These are phyloP conservation scores for Drosophila saltans DNA, from an alignment of 1,140 invertebrate species.

Conservation along the genomic window DNA sequence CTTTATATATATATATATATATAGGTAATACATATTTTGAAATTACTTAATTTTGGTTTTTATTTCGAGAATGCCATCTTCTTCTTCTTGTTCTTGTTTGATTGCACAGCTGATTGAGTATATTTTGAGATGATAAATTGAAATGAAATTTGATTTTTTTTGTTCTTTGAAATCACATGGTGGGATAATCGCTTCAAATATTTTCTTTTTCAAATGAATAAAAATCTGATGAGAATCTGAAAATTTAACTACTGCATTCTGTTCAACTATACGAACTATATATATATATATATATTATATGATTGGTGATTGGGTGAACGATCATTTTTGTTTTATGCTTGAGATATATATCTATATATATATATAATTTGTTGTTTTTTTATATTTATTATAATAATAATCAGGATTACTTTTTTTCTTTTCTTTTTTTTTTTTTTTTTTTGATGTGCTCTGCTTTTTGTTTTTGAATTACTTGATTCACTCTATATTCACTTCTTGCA, in stretches of 20 bases:
- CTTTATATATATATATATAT: background rate
- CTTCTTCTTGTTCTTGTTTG: background rate
- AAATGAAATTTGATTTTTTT: conserved; percentile 38
- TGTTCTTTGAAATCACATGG: conserved; percentile 56
- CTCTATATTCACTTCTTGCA: background rate
- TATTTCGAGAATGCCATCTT: conserved; percentile 2
- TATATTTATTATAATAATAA: background rate
- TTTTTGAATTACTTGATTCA: conserved; percentile 2
- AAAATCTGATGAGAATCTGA: too few relatives aligned
- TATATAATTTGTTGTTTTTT: conserved; percentile 11
- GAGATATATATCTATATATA: conserved; percentile 24
- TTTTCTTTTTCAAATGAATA: too few relatives aligned
- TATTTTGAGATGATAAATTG: conserved; percentile 27
- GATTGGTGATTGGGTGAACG: background rate
- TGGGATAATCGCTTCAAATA: conserved; percentile 78
- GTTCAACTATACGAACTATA: background rate
- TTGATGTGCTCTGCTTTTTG: conserved; percentile 17
- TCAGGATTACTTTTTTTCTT: background rate
- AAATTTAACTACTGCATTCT: background rate
- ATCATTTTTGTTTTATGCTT: conserved; percentile 20
- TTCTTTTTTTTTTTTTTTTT: conserved; percentile 23
- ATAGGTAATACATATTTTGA: background rate
- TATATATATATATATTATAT: background rate
- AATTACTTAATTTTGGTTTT: background rate
- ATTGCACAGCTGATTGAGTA: conserved; percentile 21